A percentile compares a stretch with the other conserved stretches of the same genome.
Conservation (phyloP, 2,113 vertebrate species). For the Felis chaus region DNA sequence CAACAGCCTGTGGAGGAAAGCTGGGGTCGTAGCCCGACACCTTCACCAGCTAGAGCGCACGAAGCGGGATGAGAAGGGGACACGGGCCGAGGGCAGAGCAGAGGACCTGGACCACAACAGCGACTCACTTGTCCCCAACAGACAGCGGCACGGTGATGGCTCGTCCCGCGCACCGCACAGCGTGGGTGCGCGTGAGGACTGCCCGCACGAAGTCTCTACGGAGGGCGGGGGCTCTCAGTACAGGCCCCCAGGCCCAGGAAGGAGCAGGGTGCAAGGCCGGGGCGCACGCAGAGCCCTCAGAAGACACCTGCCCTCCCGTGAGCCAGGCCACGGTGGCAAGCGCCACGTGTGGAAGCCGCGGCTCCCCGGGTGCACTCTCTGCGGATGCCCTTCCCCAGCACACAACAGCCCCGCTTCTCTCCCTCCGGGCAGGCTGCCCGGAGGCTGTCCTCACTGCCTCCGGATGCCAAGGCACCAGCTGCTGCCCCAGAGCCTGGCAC, state of each 20-base stretch:
- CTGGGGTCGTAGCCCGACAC: background rate
- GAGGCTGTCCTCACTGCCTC: slow-evolving; percentile 61
- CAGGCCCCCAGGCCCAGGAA: background rate
- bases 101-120: background rate
- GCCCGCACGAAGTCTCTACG: rapidly evolving
- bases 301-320: background rate
- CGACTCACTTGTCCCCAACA: background rate
- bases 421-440: slow-evolving; percentile 67
- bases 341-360: rapidly evolving
- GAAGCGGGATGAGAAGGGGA: background rate
- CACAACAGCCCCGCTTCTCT: slow-evolving; percentile 45
- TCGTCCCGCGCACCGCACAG: background rate
- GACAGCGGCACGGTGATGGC: background rate
- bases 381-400: background rate
- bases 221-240: background rate
- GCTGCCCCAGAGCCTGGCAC: slow-evolving; percentile 76
- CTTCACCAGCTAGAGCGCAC: background rate
- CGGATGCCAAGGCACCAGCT: slow-evolving; percentile 78
- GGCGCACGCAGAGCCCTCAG: background rate
- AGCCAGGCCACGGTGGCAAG: background rate
- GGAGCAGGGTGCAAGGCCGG: background rate
- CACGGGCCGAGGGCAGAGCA: background rate
- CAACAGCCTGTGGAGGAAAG: background rate
- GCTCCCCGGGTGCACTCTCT: background rate
- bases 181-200: too few species aligned